Evolutionary conservation across 2,113 vertebrate species (phyloP).

Genomic region (Lonchura striata): DNA sequence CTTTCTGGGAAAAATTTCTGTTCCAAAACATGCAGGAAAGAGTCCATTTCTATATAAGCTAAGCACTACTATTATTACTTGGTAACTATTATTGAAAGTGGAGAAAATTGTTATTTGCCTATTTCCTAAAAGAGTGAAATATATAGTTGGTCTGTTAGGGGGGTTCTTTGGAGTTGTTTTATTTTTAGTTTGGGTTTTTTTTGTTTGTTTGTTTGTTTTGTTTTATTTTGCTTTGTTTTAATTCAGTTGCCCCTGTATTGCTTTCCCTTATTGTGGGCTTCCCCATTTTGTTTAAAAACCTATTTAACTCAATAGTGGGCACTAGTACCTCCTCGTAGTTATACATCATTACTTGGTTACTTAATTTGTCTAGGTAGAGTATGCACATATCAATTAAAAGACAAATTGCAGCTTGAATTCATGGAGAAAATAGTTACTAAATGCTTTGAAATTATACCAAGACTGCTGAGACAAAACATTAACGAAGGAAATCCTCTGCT

Average conservation of each 20-base stretch:
- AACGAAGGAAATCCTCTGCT: neutral
- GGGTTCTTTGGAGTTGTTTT: too few relatives aligned
- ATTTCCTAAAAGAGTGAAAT: neutral
- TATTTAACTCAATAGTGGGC: fast-evolving
- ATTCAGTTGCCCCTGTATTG: neutral
- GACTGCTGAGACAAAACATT: neutral
- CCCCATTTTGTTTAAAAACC: neutral
- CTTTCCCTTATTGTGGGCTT: neutral
- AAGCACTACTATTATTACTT: neutral
- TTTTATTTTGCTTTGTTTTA: neutral
- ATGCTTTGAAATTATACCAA: neutral
- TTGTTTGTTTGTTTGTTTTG: too few relatives aligned
- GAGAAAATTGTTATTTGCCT: neutral
- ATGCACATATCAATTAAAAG: neutral
- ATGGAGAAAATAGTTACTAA: neutral
- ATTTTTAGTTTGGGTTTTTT: neutral
- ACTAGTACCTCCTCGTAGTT: neutral
- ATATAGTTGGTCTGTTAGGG: neutral
- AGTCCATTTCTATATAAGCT: neutral
- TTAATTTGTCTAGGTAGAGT: neutral
- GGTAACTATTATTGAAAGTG: neutral
- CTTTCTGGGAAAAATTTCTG: neutral
- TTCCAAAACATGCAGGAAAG: neutral
- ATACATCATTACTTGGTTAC: neutral
- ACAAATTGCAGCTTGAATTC: neutral